A percentile compares a stretch with the other conserved stretches of the same genome.
Conservation (phyloP, 2,113 vertebrate species). For the Planiliza haematocheilus region DNA sequence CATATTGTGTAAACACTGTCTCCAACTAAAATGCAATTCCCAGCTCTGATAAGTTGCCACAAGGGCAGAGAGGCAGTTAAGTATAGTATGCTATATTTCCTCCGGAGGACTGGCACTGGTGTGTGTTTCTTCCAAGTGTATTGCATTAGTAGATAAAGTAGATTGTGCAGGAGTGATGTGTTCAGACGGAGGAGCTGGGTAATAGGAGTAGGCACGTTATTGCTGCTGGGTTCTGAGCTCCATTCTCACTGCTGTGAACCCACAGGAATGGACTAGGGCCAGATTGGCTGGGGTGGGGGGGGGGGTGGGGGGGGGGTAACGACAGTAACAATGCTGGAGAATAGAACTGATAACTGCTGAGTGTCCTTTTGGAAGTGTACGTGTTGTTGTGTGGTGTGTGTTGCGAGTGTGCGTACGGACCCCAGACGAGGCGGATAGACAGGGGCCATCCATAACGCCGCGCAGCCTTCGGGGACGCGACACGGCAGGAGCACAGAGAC, state of each 20-base stretch:
- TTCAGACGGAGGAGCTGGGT: conserved; percentile 54
- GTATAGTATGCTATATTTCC: conserved; percentile 21
- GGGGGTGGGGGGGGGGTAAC: conserved; percentile 44
- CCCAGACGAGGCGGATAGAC: conserved; percentile 66
- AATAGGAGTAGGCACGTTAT: conserved; percentile 62
- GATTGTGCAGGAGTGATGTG: conserved; percentile 42
- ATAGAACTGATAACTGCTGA: conserved; percentile 65
- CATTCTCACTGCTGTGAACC: conserved; percentile 30
- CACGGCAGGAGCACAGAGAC: conserved; percentile 63
- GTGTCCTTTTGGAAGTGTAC: conserved; percentile 45
- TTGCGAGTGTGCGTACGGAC: conserved; percentile 29
- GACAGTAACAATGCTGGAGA: conserved; percentile 56
- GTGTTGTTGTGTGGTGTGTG: conserved; percentile 25
- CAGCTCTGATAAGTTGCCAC: conserved; percentile 18
- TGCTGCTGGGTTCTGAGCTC: conserved; percentile 32
- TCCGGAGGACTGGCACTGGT: conserved; percentile 17
- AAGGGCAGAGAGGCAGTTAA: conserved; percentile 28
- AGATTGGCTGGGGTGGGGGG: conserved; percentile 53
- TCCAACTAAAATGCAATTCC: conserved; percentile 40
- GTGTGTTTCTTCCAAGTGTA: conserved; percentile 22
- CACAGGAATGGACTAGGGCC: conserved; percentile 45
- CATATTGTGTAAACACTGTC: conserved; percentile 36
- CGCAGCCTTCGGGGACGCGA: conserved; percentile 68
- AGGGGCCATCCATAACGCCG: conserved; percentile 77
- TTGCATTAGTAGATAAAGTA: conserved; percentile 38